Conservation (phyloP, 2,888 invertebrate genomes). For the Drosophila rubida region DNA sequence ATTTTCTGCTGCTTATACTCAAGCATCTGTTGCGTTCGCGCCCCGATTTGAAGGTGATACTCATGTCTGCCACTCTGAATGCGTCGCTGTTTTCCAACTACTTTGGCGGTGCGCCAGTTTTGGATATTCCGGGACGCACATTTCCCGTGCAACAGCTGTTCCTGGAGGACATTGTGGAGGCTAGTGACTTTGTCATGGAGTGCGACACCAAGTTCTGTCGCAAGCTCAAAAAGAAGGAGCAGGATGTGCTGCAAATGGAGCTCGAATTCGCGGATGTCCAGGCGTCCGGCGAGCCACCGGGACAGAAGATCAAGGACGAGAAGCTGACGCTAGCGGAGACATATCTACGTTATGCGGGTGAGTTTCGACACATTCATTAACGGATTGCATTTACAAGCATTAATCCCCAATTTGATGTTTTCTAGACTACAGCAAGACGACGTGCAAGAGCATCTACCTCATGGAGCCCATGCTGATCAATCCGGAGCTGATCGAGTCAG, state of each 20-base stretch:
- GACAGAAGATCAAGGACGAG: slow-evolving; percentile 89
- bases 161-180: slow-evolving; percentile 92
- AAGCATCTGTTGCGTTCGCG: slow-evolving; percentile 90
- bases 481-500: slow-evolving; percentile 90
- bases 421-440: slow-evolving; percentile 86
- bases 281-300: slow-evolving; percentile 86
- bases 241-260: slow-evolving; percentile 87
- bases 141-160: slow-evolving; percentile 93
- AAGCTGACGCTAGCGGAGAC: slow-evolving; percentile 89
- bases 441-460: slow-evolving; percentile 90
- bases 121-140: slow-evolving; percentile 93
- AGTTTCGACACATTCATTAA: slow-evolving; percentile 18
- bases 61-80: slow-evolving; percentile 98
- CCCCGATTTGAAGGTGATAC: slow-evolving; percentile 91
- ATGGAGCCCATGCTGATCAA: slow-evolving; percentile 92
- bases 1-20: slow-evolving; percentile 93
- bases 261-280: slow-evolving; percentile 88
- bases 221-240: slow-evolving; percentile 87
- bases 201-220: slow-evolving; percentile 87
- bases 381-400: too few species aligned
- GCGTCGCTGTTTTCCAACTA: slow-evolving; percentile 93
- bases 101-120: slow-evolving; percentile 90
- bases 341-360: slow-evolving; percentile 88
- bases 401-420: too few species aligned
- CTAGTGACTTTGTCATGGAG: slow-evolving; percentile 87